phyloP scores from a whole-genome alignment of 1,140 invertebrate genomes.

The Drosophila albomicans region DNA sequence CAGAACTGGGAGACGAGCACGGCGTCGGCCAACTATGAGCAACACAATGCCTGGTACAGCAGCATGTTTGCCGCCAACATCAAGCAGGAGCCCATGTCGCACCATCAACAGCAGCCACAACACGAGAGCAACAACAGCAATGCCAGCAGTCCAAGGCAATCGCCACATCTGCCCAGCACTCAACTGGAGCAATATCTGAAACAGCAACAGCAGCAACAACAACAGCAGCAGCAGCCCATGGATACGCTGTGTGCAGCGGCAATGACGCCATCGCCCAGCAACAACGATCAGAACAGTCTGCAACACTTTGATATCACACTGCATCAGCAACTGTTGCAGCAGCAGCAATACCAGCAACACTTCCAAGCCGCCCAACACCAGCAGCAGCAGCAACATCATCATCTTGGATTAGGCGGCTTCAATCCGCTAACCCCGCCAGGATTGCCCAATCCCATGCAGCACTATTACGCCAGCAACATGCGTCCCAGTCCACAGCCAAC shows the following conservation, averaged over 20 bases:
- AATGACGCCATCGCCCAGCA: slow-evolving; percentile 85
- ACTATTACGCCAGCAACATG: slow-evolving; percentile 84
- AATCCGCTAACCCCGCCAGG: slow-evolving; percentile 85
- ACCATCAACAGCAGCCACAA: slow-evolving; percentile 40
- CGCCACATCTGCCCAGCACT: slow-evolving; percentile 44
- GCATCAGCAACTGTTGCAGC: slow-evolving; percentile 78
- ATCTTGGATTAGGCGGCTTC: slow-evolving; percentile 80
- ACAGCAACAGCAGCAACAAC: slow-evolving; percentile 66
- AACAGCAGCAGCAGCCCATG: slow-evolving; percentile 68
- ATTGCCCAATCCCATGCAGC: slow-evolving; percentile 84
- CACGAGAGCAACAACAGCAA: slow-evolving; percentile 52
- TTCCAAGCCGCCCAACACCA: slow-evolving; percentile 77
- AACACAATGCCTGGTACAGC: slow-evolving; percentile 82
- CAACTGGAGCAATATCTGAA: slow-evolving; percentile 79
- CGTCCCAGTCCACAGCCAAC: slow-evolving; percentile 81
- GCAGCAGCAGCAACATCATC: slow-evolving; percentile 62
- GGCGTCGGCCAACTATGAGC: slow-evolving; percentile 76
- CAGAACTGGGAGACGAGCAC: slow-evolving; percentile 84
- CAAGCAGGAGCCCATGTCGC: slow-evolving; percentile 72
- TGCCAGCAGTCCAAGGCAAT: slow-evolving; percentile 62
- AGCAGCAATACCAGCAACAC: slow-evolving; percentile 81
- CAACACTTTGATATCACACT: slow-evolving; percentile 70
- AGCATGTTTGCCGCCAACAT: slow-evolving; percentile 78
- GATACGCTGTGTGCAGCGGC: slow-evolving; percentile 71
- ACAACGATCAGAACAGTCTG: slow-evolving; percentile 85